Percentiles rank a stretch among this genome's conserved stretches.
Conservation (phyloP, 2,113 vertebrate genomes). For the Nipponia nippon region DNA sequence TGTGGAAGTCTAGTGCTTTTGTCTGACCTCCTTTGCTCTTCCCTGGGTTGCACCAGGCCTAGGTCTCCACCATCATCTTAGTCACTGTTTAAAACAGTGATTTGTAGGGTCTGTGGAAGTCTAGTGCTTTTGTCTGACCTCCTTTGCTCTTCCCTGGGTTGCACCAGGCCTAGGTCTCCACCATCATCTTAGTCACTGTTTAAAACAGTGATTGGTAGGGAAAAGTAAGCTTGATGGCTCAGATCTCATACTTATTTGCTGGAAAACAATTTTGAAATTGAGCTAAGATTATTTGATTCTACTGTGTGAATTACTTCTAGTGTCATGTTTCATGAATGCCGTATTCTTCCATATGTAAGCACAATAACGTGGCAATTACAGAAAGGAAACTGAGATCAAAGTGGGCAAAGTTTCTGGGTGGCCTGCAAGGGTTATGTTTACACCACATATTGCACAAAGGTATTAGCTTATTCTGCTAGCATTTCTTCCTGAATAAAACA, state of each 20-base stretch:
- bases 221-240: not conserved
- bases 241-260: not conserved
- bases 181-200: not conserved
- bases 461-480: not conserved
- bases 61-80: not conserved
- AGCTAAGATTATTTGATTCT: not conserved
- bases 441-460: too few relatives aligned
- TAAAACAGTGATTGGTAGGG: not conserved
- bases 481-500: not conserved
- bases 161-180: not conserved
- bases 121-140: not conserved
- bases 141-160: not conserved
- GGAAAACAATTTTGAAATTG: not conserved
- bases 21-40: not conserved
- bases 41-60: not conserved
- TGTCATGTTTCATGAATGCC: not conserved
- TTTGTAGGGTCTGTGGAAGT: not conserved
- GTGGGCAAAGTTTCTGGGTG: not conserved
- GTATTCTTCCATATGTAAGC: not conserved
- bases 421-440: not conserved
- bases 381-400: not conserved
- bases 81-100: not conserved
- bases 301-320: not conserved
- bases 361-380: not conserved
- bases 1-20: not conserved